A percentile compares a stretch with the other conserved stretches of the same genome.
phyloP scores from a whole-genome alignment of 2,888 invertebrate species.

The Tetheella fluctuosa region DNA sequence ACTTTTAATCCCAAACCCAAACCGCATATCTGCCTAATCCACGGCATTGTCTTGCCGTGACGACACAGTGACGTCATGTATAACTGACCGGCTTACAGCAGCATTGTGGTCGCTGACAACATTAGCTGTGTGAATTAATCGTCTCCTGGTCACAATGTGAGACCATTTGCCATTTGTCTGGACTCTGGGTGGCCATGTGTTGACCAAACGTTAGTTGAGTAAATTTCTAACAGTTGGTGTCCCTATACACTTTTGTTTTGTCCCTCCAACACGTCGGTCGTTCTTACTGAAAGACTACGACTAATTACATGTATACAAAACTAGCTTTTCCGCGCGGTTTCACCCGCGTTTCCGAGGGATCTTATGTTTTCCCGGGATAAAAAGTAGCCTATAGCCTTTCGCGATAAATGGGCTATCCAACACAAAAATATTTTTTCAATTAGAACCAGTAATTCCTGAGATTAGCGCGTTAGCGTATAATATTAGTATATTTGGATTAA shows the following conservation, averaged over 20 bases:
- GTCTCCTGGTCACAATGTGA: constrained; percentile 32
- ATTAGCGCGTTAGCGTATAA: too few species aligned
- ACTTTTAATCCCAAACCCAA: background rate
- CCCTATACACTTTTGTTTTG: background rate
- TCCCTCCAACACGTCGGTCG: too few species aligned
- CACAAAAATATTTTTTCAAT: too few species aligned
- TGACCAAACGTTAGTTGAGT: background rate
- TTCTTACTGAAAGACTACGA: too few species aligned
- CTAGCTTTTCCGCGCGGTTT: too few species aligned
- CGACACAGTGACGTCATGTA: constrained; percentile 25
- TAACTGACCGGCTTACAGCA: constrained; percentile 29
- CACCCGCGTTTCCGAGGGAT: too few species aligned
- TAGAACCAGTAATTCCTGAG: too few species aligned
- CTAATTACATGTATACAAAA: too few species aligned
- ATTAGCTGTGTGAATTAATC: constrained; percentile 39
- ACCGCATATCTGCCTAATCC: background rate
- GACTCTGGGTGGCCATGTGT: constrained; percentile 4
- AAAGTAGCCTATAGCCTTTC: too few species aligned
- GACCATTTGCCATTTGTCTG: constrained; percentile 6
- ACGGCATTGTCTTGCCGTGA: background rate
- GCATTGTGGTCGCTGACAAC: constrained; percentile 31
- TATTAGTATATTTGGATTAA: too few species aligned
- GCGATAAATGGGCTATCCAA: too few species aligned
- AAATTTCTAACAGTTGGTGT: background rate
- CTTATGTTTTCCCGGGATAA: too few species aligned